Evolutionary conservation across 2,888 invertebrate species (phyloP).

Genomic region (Trisateles emortualis): DNA sequence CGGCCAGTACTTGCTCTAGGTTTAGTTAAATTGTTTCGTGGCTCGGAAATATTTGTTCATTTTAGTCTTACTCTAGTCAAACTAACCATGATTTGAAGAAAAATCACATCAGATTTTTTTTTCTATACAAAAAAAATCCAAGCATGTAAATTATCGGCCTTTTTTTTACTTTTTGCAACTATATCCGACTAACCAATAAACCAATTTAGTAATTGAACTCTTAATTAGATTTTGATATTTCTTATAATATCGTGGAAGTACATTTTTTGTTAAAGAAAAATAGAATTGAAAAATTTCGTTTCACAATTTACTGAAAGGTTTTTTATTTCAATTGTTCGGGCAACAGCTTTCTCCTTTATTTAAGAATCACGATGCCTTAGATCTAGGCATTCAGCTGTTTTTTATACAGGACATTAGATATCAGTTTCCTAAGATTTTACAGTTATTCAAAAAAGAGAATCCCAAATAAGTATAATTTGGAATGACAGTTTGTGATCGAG

Average conservation of each 20-base stretch:
- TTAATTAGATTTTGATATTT: neutral
- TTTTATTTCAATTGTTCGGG: constrained; percentile 3
- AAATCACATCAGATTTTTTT: too few species aligned
- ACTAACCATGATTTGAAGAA: too few species aligned
- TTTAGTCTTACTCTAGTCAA: neutral
- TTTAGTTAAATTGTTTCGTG: constrained; percentile 15
- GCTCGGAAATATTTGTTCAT: constrained; percentile 2
- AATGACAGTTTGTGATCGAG: too few species aligned
- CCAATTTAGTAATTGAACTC: neutral
- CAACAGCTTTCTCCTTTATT: constrained; percentile 24
- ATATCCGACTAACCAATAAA: neutral
- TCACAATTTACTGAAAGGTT: constrained; percentile 1
- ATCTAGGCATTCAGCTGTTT: constrained; percentile 13
- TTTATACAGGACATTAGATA: too few species aligned
- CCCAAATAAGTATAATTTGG: too few species aligned
- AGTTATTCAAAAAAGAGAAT: too few species aligned
- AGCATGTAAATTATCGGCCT: neutral
- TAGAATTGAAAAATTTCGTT: constrained; percentile 1
- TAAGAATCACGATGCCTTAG: constrained; percentile 22
- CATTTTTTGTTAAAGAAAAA: constrained; percentile 23
- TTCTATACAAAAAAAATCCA: neutral
- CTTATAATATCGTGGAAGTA: neutral
- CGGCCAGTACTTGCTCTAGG: constrained; percentile 26
- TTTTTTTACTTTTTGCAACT: too few species aligned
- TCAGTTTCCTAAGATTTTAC: too few species aligned